Evolutionary conservation across 64 coral and sea anemone genomes (phyloP), one percentile per base, ranked within the genome.

Genomic region (Actinia tenebrosa): DNA sequence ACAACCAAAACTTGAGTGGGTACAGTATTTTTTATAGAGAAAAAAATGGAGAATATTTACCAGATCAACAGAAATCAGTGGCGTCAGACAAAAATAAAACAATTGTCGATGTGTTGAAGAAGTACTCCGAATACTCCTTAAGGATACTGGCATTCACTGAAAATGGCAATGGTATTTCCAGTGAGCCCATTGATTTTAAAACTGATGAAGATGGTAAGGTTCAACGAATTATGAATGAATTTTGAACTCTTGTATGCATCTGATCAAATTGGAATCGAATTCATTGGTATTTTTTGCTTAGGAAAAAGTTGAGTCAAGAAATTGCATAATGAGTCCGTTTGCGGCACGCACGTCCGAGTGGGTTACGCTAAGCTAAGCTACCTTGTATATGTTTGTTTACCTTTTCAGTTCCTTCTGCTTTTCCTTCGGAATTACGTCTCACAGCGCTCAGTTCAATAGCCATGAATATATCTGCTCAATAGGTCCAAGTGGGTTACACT

Each of bases 191-290:
- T 20, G 50, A 16, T 58, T 54, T 71, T 3, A 87, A 47, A 19
- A 92, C 90, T 22, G 90, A 92, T 58, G 90, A 92, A 88, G 90
- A 92, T 82, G 90, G 90, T 92, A 88, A 45, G 66, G 6, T 30
- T 11, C 69, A n/a, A n/a, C 30, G 30, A 68, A 8, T 6, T 68
- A 15, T 61, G 3, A 50, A 61, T 16, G 1, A 19, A 61, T 3
- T 16, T 60, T 37, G 30, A 37, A 37, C 30, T 37, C 30, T 37
- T 37, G 30, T 37, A 37, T 37, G 30, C 30, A 37, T 37, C 30
- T 37, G 30, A 37, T 37, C 30, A 37, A 37, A 37, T 37, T 1
- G 30, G 30, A 37, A 37, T 37, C 30, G 30, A 37, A 37, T 37
- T 37, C 30, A 37, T 37, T 37, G 30, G 30, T 37, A 37, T 37